Percentiles rank a stretch among this genome's conserved stretches.
phyloP scores from a whole-genome alignment of 2,113 vertebrate species.

The Ammodytes marinus region DNA sequence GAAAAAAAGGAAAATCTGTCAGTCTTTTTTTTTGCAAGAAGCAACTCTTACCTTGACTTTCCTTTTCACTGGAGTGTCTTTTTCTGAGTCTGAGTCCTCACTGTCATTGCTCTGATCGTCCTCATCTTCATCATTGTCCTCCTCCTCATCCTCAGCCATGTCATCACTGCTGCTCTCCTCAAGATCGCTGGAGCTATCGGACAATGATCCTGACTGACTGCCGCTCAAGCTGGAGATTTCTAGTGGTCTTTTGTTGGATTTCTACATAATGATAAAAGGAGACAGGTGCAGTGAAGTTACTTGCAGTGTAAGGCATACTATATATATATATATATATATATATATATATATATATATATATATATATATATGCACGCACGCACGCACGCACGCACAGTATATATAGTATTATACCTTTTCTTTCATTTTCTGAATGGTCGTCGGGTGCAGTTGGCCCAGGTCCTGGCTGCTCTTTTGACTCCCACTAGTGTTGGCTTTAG shows the following conservation, averaged over 20 bases:
- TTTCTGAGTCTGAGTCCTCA: constrained; percentile 91
- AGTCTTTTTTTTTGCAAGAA: no score
- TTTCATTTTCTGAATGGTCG: constrained; percentile 87
- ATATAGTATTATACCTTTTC: constrained; percentile 85
- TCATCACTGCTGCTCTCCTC: constrained; percentile 91
- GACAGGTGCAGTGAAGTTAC: not conserved
- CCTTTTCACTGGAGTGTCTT: constrained; percentile 83
- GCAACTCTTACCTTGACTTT: constrained; percentile 87
- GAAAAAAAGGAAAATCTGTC: not conserved
- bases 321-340: no score
- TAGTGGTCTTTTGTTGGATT: constrained; percentile 87
- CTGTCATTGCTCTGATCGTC: constrained; percentile 91
- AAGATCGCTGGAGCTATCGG: constrained; percentile 92
- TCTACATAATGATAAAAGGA: constrained; percentile 72
- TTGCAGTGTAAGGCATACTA: not conserved
- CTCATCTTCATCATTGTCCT: constrained; percentile 79
- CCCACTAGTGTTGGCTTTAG: constrained; percentile 79
- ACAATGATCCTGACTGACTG: constrained; percentile 92
- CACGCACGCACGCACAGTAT: no score
- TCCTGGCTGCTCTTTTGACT: constrained; percentile 83
- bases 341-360: no score
- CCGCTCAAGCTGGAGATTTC: constrained; percentile 93
- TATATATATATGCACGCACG: no score
- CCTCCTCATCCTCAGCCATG: constrained; percentile 90
- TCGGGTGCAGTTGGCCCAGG: constrained; percentile 81